Evolutionary conservation across 2,888 invertebrate species (phyloP), one percentile per base, ranked within the genome.

Genomic region (Andrena bicolor): DNA sequence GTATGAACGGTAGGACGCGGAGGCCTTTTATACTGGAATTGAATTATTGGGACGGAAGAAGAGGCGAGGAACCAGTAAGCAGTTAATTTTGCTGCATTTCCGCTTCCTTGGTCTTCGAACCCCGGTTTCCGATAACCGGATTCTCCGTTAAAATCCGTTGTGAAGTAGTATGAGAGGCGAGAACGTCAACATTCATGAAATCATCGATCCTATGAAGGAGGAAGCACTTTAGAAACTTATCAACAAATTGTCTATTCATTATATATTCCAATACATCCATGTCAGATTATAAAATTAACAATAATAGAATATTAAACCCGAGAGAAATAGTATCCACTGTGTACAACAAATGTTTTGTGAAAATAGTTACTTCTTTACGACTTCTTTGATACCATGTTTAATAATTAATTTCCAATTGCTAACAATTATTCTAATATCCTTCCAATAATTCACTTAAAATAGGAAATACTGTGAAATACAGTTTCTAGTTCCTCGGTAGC

Each of bases 51-150:
- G 51, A 66, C 76, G 70, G 76, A 76, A 73, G 64, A 80, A 80
- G 64, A 81, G 66, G 64, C 49, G 74, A 77, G 76, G 58, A 61
- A 76, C 63, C 73, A 85, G 85, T 88, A 89, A 91, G 84, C 88
- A 90, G 86, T 84, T 89, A 89, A 90, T 91, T 89, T 89, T 84
- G 81, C 77, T 87, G 81, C 83, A 87, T 89, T 89, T 90, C 75
- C 88, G 84, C 80, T 85, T 82, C 68, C 83, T 76, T 74, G 84
- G 80, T 80, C 83, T 80, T 70, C 76, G 80, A 84, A 86, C 76
- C 84, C 76, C 75, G 85, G 84, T 87, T 84, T 75, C 85, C 86
- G 80, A 88, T 91, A 91, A 91, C 90, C 90, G 90, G 88, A 90
- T 91, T 90, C 88, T 86, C 75, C 70, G 35, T 53, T 76, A 61